Conservation (phyloP, 2,888 invertebrate genomes). For the Himalopsyche japonica region DNA sequence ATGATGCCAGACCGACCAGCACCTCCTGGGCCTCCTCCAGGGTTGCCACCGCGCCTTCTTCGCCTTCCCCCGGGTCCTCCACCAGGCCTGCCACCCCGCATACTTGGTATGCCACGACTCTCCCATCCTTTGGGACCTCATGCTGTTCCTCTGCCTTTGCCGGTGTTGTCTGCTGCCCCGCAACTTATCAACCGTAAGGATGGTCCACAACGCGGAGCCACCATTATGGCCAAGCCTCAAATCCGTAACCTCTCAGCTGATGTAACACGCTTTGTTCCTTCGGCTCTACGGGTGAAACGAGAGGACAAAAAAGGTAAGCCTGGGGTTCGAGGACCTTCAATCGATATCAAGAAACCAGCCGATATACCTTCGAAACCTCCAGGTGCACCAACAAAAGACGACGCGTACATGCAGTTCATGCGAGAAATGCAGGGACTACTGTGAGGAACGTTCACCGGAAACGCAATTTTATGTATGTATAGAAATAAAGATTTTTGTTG, state of each 20-base stretch:
- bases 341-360: conserved; percentile 59
- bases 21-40: conserved; percentile 64
- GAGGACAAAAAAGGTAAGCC: conserved; percentile 73
- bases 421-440: conserved; percentile 95
- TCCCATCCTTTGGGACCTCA: conserved; percentile 49
- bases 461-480: too few relatives aligned
- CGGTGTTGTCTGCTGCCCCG: conserved; percentile 80
- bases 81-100: conserved; percentile 62
- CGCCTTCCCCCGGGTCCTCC: conserved; percentile 69
- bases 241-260: conserved; percentile 92
- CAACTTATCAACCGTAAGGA: conserved; percentile 77
- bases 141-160: conserved; percentile 55
- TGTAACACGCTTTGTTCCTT: conserved; percentile 93
- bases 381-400: conserved; percentile 81
- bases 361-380: conserved; percentile 54
- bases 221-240: conserved; percentile 96
- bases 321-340: conserved; percentile 56
- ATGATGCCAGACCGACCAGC: conserved; percentile 61
- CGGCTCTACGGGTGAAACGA: conserved; percentile 87
- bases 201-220: conserved; percentile 68
- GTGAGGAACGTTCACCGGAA: conserved; percentile 49
- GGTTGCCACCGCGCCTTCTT: conserved; percentile 58
- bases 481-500: not conserved
- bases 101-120: conserved; percentile 62
- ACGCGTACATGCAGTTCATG: conserved; percentile 99